These are phyloP conservation scores for Conops quadrifasciatus DNA, from an alignment of 2,888 invertebrate genomes.

Conservation along the genomic window DNA sequence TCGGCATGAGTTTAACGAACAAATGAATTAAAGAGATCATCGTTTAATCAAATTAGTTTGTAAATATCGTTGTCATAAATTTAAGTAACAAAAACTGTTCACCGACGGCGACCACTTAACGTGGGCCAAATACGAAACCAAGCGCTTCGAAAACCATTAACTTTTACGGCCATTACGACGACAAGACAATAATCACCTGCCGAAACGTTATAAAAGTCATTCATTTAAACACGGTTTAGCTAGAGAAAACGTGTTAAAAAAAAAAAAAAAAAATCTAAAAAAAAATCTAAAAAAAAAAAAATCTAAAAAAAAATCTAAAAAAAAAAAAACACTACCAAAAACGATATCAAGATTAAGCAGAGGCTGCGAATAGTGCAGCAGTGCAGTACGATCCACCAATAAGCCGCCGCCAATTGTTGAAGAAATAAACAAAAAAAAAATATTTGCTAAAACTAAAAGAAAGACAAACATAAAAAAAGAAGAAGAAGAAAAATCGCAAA, in stretches of 20 bases:
- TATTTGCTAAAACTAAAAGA: background rate
- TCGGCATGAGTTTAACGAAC: no score
- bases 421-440: background rate
- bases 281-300: background rate
- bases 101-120: no score
- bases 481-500: background rate
- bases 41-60: no score
- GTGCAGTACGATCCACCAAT: no score
- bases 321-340: background rate
- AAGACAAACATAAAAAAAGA: background rate
- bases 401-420: background rate
- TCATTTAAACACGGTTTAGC: conserved; percentile 2
- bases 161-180: background rate
- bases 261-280: background rate
- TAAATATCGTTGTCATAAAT: no score
- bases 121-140: no score
- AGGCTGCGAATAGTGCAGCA: no score
- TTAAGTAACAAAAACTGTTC: no score
- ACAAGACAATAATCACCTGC: background rate
- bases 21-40: no score
- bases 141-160: background rate
- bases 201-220: background rate
- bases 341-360: conserved; percentile 14
- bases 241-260: no score
- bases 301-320: background rate